Evolutionary conservation across 2,888 invertebrate species (phyloP), one percentile per base, ranked within the genome.

Genomic region (Ommatoiulus sabulosus): DNA sequence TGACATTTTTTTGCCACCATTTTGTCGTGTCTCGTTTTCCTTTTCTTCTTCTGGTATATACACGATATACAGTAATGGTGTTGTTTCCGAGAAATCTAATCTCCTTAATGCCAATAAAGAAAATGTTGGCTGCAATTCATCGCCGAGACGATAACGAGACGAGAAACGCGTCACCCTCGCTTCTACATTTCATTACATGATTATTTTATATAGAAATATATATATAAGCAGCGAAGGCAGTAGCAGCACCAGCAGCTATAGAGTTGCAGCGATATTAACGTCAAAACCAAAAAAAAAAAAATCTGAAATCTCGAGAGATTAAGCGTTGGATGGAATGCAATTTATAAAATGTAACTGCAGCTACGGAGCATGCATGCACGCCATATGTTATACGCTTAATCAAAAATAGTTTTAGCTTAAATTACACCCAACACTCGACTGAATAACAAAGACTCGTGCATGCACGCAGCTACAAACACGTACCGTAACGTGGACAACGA

Each of bases 51-150:
- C n/a, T n/a, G n/a, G n/a, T n/a, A n/a, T n/a, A n/a, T n/a, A n/a
- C n/a, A n/a, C n/a, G n/a, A n/a, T n/a, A n/a, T n/a, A 35, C 35
- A 35, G 35, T 35, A 57, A 57, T 57, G 57, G 10, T 57, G 15
- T 4, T 57, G 57, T 57, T 35, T 57, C 57, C 57, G 57, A 10
- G 57, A 57, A 57, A 57, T 57, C 57, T 57, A 57, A 57, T 57
- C 57, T 57, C 57, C 57, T 57, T 57, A 57, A 57, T 57, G 57
- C 57, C 57, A 57, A 57, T 57, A 57, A 57, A 57, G 57, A 57
- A 57, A 57, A 57, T 57, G 57, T 17, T 12, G 15, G 57, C 57
- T 57, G 57, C 57, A 57, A 57, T 57, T 57, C 57, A 57, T 57
- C 57, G 57, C 57, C 35, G 15, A 57, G 57, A 57, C 57, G 57